Evolutionary conservation across 2,888 invertebrate genomes (phyloP), one percentile per base, ranked within the genome.

Genomic region (Lasioglossum marginatum): DNA sequence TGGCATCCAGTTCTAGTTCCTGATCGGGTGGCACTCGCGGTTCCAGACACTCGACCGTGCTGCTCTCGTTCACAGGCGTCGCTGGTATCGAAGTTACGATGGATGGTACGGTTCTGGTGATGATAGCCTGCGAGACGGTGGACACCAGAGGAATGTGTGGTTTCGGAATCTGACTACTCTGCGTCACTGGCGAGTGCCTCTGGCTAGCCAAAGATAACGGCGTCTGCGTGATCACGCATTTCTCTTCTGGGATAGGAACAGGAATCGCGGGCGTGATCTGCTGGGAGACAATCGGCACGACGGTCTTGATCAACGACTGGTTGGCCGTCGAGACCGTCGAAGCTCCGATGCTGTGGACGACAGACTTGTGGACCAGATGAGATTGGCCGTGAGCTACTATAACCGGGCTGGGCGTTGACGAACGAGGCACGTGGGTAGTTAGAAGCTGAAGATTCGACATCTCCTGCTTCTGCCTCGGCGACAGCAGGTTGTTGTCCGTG

Each of bases 401-500:
- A 5, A 96, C 96, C 0, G 96, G 96, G 92, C 95, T 96, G 0
- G 95, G 95, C 2, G 95, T 95, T 2, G 96, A 95, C 16, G 95
- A 93, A 16, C 94, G 93, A 5, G 97, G 97, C 90, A 97, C 96
- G 91, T 97, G 97, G 27, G 97, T 97, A 0, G 97, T 97, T 6
- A 97, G 96, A 23, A 97, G 96, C 91, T 97, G 97, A 94, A 97
- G 96, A 87, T 96, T 96, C 14, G 92, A 95, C 82, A 95, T 95
- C 92, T 95, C 94, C 34, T 93, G 92, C 79, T 94, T 94, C 77
- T 91, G 94, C 68, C 91, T 93, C 19, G 93, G 94, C 4, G 92
- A 93, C 31, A 91, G 66, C 27, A 92, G 72, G 82, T 88, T 91
- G 73, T 79, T 92, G 0, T 92, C 93, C 37, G 90, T 83, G 10